phyloP scores from a whole-genome alignment of 2,113 vertebrate species.

The Mesoclemmys tuberculata region DNA sequence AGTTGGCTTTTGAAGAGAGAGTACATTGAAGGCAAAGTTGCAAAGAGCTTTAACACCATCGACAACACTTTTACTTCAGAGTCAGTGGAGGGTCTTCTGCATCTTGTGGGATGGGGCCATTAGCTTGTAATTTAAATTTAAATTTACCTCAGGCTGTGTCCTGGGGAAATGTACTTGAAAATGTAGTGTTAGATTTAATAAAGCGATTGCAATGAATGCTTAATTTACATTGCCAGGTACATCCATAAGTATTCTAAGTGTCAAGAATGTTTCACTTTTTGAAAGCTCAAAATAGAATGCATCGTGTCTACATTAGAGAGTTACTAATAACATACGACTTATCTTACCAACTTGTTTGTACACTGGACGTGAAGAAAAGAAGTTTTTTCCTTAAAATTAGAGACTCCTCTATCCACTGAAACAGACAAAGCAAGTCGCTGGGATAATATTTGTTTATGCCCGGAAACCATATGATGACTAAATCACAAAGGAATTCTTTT shows the following conservation, averaged over 20 bases:
- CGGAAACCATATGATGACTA: constrained; percentile 60
- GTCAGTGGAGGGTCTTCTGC: constrained; percentile 3
- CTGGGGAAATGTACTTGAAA: constrained; percentile 33
- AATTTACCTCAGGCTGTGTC: constrained; percentile 30
- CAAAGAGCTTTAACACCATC: not conserved
- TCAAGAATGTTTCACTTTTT: constrained; percentile 46
- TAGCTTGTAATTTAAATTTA: constrained; percentile 42
- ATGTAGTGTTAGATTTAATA: constrained; percentile 9
- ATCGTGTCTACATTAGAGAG: constrained; percentile 16
- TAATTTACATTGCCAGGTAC: constrained; percentile 13
- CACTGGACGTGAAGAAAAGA: constrained; percentile 41
- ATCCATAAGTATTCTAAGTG: constrained; percentile 30
- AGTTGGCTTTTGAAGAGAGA: not conserved
- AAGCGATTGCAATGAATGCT: constrained; percentile 32
- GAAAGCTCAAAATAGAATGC: constrained; percentile 57
- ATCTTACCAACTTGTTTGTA: constrained; percentile 39
- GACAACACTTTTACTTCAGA: not conserved
- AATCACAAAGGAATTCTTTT: constrained; percentile 49
- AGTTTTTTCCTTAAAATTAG: constrained; percentile 28
- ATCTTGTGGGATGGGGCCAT: constrained; percentile 15
- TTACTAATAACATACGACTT: constrained; percentile 60
- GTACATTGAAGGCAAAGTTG: not conserved
- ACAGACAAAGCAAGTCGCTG: constrained; percentile 60
- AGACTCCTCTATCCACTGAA: constrained; percentile 59
- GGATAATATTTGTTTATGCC: constrained; percentile 41